Evolutionary conservation across 2,797 vertebrate genomes (phyloP), one percentile per base, ranked within the genome.

Genomic region (Typhlichthys eigenmanni): DNA sequence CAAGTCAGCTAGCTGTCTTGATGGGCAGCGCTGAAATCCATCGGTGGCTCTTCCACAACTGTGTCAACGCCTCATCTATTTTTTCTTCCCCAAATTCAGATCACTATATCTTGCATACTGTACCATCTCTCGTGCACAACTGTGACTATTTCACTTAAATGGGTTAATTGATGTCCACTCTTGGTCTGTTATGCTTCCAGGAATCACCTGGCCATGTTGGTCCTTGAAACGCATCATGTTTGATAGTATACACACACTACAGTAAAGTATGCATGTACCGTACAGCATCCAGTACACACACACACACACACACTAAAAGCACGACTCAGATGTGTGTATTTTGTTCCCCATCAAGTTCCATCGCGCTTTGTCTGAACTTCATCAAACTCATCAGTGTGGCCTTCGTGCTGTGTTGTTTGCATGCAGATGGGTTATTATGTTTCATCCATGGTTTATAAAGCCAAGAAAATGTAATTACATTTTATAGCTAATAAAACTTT

Each of bases 141-240:
- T 63, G 49, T 47, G 64, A 76, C 65, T 57, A 48, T 63, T 24
- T 38, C 38, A 38, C 38, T 9, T 38, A 38, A 9, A 38, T 38
- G 1, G 38, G 38, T 62, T 45, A 29, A 45, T 51, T 68, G 43
- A 13, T 14, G 57, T 38, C 50, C 9, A 58, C 66, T 69, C 1
- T 38, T 4, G 38, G 38, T 38, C 38, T 6, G 38, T 38, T 38
- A 1, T 8, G 6, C 38, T 38, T 38, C 38, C 7, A 9, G 38
- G 6, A 38, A 38, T 6, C 9, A 38, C 38, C 38, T 38, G 38
- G 38, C 38, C 38, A 38, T 9, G 38, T 38, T 38, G 1, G 38
- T 38, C 38, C 38, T 17, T 17, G 17, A 17, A 50, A 16, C 14
- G 1, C 49, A 17, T 17, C 48, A 50, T 12, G 48, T 16, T n/a